A percentile compares a stretch with the other conserved stretches of the same genome.
These are phyloP conservation scores for Microctonus aethiopoides DNA, from an alignment of 2,888 invertebrate genomes.

Conservation along the genomic window DNA sequence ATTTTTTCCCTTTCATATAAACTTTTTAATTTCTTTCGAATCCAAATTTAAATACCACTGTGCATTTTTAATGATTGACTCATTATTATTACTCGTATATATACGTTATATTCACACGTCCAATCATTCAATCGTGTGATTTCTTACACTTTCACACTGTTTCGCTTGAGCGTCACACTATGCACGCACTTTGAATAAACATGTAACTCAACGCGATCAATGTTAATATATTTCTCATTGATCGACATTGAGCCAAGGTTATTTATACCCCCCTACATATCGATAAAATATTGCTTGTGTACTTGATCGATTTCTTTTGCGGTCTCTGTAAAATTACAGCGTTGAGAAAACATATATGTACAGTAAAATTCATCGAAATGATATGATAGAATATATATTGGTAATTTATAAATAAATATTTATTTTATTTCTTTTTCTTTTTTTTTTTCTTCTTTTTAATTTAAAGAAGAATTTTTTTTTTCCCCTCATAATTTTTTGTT, in stretches of 20 bases:
- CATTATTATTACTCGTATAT: not conserved
- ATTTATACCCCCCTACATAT: conserved; percentile 18
- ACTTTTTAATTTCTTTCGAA: not conserved
- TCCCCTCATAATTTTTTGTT: not conserved
- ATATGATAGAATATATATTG: not conserved
- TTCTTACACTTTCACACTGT: conserved; percentile 57
- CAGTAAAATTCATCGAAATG: not conserved
- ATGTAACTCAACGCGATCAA: conserved; percentile 28
- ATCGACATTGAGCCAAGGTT: conserved; percentile 22
- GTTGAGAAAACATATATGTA: not conserved
- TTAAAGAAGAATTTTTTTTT: not conserved
- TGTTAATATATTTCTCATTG: conserved; percentile 17
- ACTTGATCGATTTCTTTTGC: conserved; percentile 18
- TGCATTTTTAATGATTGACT: conserved; percentile 58
- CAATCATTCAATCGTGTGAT: conserved; percentile 36
- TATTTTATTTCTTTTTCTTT: not conserved
- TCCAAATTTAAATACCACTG: conserved; percentile 51
- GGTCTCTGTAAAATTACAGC: conserved; percentile 12
- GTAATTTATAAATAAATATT: not conserved
- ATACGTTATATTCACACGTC: not conserved
- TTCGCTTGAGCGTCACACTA: conserved; percentile 36
- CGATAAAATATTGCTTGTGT: not conserved
- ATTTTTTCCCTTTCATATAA: too few relatives aligned
- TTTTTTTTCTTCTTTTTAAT: not conserved
- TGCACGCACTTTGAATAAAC: conserved; percentile 42